Evolutionary conservation across 2,888 invertebrate species (phyloP).

Genomic region (Nemoura dubitans): DNA sequence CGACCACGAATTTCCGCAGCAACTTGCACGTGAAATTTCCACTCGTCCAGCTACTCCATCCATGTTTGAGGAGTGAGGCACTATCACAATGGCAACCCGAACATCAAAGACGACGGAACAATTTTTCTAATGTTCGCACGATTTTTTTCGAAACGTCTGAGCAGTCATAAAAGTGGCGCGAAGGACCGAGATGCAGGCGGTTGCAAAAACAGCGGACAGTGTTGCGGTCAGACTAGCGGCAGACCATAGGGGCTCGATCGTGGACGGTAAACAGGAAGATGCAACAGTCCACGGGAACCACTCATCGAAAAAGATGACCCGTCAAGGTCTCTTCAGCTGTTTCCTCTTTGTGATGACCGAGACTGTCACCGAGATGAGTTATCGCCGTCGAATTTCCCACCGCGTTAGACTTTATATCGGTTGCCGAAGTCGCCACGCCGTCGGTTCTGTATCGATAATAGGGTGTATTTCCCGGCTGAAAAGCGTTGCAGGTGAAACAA

Average conservation of each 20-base stretch:
- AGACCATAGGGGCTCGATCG: neutral
- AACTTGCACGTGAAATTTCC: too few species aligned
- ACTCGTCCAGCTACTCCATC: too few species aligned
- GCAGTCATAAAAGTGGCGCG: too few species aligned
- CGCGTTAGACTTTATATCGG: neutral
- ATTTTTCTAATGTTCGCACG: too few species aligned
- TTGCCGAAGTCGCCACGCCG: neutral
- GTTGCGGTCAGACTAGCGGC: neutral
- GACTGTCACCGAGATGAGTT: neutral
- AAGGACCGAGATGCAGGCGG: neutral
- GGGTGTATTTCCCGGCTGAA: neutral
- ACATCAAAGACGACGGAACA: neutral
- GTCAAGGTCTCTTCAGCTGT: constrained; percentile 21
- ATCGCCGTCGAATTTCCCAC: constrained; percentile 1
- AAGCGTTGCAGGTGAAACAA: constrained; percentile 26
- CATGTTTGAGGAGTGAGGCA: too few species aligned
- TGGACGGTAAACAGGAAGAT: neutral
- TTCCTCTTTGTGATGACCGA: constrained; percentile 22
- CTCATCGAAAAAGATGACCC: neutral
- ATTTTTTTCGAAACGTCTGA: too few species aligned
- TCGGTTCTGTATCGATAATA: neutral
- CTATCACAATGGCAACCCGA: neutral
- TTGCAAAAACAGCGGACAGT: neutral
- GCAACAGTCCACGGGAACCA: neutral
- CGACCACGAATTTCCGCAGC: too few species aligned